Evolutionary conservation across 2,888 invertebrate genomes (phyloP).

Genomic region (Camponotus fellah): DNA sequence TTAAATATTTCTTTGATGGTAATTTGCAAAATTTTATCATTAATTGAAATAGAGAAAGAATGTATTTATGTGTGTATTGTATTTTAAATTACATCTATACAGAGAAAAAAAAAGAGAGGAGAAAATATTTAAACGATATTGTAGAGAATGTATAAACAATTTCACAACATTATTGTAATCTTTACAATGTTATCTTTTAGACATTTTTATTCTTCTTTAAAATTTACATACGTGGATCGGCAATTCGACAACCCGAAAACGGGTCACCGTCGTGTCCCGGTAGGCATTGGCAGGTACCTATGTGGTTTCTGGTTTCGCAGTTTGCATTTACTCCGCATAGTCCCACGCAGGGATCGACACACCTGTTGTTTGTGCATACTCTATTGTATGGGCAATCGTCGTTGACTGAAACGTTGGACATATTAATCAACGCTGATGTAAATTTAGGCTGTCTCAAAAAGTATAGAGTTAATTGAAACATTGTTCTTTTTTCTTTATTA

Average conservation of each 20-base stretch:
- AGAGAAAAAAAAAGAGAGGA: background rate
- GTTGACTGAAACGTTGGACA: conserved; percentile 87
- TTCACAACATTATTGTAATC: too few relatives aligned
- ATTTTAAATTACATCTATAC: background rate
- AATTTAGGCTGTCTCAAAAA: background rate
- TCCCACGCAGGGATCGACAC: conserved; percentile 93
- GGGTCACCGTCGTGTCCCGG: conserved; percentile 93
- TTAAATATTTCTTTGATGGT: background rate
- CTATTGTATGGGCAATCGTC: conserved; percentile 91
- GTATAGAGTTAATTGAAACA: background rate
- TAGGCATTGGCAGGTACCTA: conserved; percentile 93
- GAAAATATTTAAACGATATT: background rate
- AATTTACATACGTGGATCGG: conserved; percentile 90
- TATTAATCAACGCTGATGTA: conserved; percentile 61
- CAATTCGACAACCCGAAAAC: conserved; percentile 90
- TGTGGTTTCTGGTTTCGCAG: conserved; percentile 92
- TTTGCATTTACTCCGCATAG: conserved; percentile 91
- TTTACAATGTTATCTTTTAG: background rate
- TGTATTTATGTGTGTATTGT: background rate
- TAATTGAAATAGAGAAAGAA: background rate
- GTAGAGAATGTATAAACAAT: background rate
- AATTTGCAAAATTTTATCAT: background rate
- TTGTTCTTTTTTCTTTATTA: background rate
- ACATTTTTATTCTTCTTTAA: background rate
- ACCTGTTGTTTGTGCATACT: conserved; percentile 92